Percentiles rank a stretch among this genome's conserved stretches.
Conservation (phyloP, 1,140 invertebrate genomes). For the Cotesia glomerata region DNA sequence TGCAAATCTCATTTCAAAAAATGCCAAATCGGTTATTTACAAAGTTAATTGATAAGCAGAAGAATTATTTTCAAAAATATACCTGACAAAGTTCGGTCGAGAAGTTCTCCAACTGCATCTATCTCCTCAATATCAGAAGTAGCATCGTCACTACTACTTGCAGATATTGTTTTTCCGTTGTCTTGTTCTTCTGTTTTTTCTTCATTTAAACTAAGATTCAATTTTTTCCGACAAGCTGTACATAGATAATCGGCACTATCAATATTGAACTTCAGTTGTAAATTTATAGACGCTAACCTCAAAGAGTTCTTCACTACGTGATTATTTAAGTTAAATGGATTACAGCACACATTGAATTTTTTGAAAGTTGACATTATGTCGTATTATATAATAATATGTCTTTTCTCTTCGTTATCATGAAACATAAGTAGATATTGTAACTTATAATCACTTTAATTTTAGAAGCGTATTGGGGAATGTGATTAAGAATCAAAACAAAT, state of each 20-base stretch:
- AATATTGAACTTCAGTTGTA: neutral
- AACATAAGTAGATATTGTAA: neutral
- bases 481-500: too few relatives aligned
- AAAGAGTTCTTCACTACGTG: neutral
- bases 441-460: too few relatives aligned
- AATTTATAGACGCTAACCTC: constrained; percentile 1
- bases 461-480: too few relatives aligned
- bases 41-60: too few relatives aligned
- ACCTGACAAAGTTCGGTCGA: too few relatives aligned
- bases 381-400: neutral
- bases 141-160: too few relatives aligned
- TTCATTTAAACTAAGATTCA: neutral
- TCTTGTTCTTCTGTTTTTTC: neutral
- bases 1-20: too few relatives aligned
- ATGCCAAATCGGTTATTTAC: too few relatives aligned
- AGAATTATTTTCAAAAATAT: too few relatives aligned
- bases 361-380: neutral
- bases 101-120: too few relatives aligned
- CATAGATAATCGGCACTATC: constrained; percentile 9
- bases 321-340: constrained; percentile 4
- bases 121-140: too few relatives aligned
- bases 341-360: neutral
- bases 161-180: too few relatives aligned
- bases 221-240: constrained; percentile 6
- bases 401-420: neutral